These are phyloP conservation scores for Lepidocyrtoides sp. DNA, from an alignment of 2,888 invertebrate genomes.

Conservation along the genomic window DNA sequence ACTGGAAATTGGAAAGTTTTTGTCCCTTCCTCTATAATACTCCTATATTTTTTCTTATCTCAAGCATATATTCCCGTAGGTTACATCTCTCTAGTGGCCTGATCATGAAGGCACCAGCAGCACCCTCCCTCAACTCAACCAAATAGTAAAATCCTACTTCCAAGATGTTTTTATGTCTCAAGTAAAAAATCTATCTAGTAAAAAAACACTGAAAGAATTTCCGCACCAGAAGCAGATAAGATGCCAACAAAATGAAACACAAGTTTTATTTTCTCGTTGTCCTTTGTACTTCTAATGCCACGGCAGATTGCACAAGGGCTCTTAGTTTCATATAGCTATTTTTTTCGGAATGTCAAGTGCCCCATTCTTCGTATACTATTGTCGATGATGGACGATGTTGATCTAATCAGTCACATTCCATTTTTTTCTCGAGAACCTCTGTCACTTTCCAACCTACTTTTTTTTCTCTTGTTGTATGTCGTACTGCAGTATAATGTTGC, in stretches of 20 bases:
- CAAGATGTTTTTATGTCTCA: no score
- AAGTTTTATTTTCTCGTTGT: no score
- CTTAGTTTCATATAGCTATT: background rate
- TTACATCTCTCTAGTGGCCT: background rate
- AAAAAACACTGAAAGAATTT: no score
- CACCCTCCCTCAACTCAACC: no score
- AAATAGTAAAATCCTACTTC: no score
- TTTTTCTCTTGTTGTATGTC: no score
- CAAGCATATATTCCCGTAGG: background rate
- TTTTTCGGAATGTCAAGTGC: background rate
- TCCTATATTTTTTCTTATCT: background rate
- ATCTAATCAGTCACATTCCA: slow-evolving; percentile 26
- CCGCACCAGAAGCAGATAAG: no score
- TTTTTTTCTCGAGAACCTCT: no score
- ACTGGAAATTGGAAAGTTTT: slow-evolving; percentile 37
- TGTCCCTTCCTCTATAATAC: slow-evolving; percentile 23
- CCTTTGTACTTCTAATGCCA: background rate
- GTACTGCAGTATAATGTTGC: no score
- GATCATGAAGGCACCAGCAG: no score
- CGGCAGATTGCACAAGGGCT: background rate
- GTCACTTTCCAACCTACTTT: no score
- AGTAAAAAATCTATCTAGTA: no score
- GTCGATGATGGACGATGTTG: slow-evolving; percentile 14
- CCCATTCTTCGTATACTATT: background rate
- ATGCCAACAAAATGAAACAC: background rate